phyloP scores from a whole-genome alignment of 2,113 vertebrate genomes.

The Peromyscus maniculatus region DNA sequence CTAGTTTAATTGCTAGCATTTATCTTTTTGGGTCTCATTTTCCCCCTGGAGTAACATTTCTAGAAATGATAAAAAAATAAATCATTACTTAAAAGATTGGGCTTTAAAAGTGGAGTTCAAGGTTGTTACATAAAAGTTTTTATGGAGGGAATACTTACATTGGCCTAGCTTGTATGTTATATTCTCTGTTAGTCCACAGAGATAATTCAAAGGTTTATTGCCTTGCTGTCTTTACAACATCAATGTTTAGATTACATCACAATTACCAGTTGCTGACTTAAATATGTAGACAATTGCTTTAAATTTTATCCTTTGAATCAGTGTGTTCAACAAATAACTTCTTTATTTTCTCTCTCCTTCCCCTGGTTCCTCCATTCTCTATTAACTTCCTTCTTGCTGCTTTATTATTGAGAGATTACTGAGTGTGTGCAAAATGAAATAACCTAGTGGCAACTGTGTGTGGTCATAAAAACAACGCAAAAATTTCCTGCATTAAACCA shows the following conservation, averaged over 20 bases:
- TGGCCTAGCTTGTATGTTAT: constrained; percentile 10
- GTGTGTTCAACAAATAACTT: not conserved
- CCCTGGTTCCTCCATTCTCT: not conserved
- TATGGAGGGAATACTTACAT: not conserved
- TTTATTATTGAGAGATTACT: constrained; percentile 19
- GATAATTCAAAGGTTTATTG: constrained; percentile 54
- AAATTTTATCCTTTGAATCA: constrained; percentile 17
- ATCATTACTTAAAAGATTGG: constrained; percentile 77
- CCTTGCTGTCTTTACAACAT: constrained; percentile 10
- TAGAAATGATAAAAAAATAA: constrained; percentile 78
- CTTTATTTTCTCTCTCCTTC: not conserved
- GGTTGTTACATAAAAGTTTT: constrained; percentile 68
- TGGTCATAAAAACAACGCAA: not conserved
- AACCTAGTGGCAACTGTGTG: not conserved
- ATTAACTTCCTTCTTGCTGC: not conserved
- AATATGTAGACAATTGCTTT: constrained; percentile 43
- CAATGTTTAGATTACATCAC: constrained; percentile 30
- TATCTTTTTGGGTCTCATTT: constrained; percentile 81
- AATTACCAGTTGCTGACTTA: constrained; percentile 17
- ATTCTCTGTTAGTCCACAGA: not conserved
- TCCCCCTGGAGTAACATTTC: constrained; percentile 74
- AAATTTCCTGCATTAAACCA: constrained; percentile 24
- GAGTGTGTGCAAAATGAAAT: not conserved
- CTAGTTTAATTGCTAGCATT: constrained; percentile 84
- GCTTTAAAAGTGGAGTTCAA: constrained; percentile 68